Evolutionary conservation across 2,888 invertebrate species (phyloP).

Genomic region (Scaptodrosophila latifasciaeformis): DNA sequence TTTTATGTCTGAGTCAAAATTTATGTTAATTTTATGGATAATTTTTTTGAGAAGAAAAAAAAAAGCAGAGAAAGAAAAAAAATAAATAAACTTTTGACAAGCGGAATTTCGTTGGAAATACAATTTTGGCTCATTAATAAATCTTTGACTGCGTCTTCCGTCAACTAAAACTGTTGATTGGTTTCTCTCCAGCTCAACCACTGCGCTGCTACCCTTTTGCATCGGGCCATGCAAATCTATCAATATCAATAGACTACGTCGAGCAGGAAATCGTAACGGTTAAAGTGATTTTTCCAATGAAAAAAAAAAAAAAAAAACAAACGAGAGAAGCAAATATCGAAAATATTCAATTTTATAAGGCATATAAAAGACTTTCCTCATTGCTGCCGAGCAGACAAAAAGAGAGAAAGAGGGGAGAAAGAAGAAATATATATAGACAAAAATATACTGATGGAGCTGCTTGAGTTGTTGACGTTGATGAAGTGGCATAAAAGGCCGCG

Average conservation of each 20-base stretch:
- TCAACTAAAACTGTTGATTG: slow-evolving; percentile 5
- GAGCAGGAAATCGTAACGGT: slow-evolving; percentile 42
- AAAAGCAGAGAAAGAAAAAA: too few species aligned
- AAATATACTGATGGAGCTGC: neutral
- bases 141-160: slow-evolving; percentile 28
- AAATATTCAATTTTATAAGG: slow-evolving; percentile 22
- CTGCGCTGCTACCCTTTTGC: slow-evolving; percentile 18
- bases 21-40: slow-evolving; percentile 55
- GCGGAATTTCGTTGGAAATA: too few species aligned
- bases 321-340: too few species aligned
- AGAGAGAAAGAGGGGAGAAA: too few species aligned
- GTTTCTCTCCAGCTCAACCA: neutral
- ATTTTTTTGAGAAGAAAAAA: too few species aligned
- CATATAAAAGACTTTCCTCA: slow-evolving; percentile 15
- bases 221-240: slow-evolving; percentile 49
- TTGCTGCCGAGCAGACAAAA: too few species aligned
- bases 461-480: slow-evolving; percentile 11
- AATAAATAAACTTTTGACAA: too few species aligned
- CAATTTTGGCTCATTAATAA: slow-evolving; percentile 31
- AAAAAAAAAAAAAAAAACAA: too few species aligned
- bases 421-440: too few species aligned
- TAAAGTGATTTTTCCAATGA: slow-evolving; percentile 16
- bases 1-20: slow-evolving; percentile 26
- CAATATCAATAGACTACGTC: slow-evolving; percentile 38
- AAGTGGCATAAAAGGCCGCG: slow-evolving; percentile 20